phyloP scores from a whole-genome alignment of 2,888 invertebrate genomes.

The Linyphia triangularis region DNA sequence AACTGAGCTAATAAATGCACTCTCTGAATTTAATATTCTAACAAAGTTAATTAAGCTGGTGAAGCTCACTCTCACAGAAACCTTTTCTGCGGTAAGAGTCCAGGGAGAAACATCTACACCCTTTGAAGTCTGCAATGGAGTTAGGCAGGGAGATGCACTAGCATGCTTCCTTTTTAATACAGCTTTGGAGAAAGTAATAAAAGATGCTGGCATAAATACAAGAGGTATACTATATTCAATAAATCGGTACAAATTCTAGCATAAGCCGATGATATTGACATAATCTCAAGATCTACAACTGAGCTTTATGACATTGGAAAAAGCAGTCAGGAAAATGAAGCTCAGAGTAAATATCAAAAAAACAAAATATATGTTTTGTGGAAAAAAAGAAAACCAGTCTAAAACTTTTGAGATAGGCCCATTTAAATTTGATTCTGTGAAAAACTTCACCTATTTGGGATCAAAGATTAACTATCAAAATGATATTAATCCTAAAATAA shows the following conservation, averaged over 20 bases:
- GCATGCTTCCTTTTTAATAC: neutral
- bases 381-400: neutral
- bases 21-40: neutral
- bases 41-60: constrained; percentile 1
- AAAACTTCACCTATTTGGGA: neutral
- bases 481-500: neutral
- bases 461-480: neutral
- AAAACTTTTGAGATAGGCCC: neutral
- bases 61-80: neutral
- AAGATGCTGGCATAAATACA: neutral
- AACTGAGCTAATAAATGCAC: neutral
- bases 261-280: no score
- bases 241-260: neutral
- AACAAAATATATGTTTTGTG: neutral
- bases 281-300: no score
- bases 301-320: neutral
- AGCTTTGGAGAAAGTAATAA: neutral
- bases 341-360: neutral
- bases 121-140: neutral
- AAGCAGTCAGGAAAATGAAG: neutral
- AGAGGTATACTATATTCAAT: no score
- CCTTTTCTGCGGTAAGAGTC: neutral
- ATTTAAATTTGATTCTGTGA: neutral
- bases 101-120: neutral
- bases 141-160: neutral